Conservation (phyloP, 2,797 vertebrate species). For the Lycodopsis pacificus region DNA sequence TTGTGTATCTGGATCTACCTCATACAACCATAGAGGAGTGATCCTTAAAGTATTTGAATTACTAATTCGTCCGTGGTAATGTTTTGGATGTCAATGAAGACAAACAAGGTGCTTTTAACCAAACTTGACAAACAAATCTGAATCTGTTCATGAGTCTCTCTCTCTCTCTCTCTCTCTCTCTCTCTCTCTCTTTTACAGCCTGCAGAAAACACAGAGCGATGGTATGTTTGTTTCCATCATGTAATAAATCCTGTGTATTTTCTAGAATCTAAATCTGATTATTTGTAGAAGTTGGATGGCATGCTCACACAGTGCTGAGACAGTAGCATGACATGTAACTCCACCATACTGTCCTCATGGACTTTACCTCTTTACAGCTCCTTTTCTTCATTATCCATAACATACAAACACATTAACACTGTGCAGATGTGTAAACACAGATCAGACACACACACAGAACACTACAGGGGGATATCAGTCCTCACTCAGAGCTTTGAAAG, state of each 20-base stretch:
- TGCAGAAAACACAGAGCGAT: conserved; percentile 40
- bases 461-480: not conserved
- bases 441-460: not conserved
- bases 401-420: conserved; percentile 1
- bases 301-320: not conserved
- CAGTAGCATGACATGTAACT: not conserved
- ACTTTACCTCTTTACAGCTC: conserved; percentile 30
- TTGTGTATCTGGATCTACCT: not conserved
- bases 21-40: not conserved
- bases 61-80: not conserved
- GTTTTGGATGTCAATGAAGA: not conserved
- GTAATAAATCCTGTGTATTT: not conserved
- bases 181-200: conserved; percentile 57
- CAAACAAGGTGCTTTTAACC: not conserved
- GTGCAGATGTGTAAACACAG: not conserved
- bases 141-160: not conserved
- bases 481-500: not conserved
- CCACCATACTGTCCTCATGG: conserved; percentile 4
- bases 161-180: conserved; percentile 17
- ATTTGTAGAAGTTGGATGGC: not conserved
- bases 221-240: conserved; percentile 68
- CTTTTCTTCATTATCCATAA: conserved; percentile 28
- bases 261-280: not conserved
- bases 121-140: not conserved
- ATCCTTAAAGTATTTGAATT: not conserved